Base-by-base conservation (phyloP, 2,113 vertebrate genomes). In the Ochotona curzoniae region DNA sequence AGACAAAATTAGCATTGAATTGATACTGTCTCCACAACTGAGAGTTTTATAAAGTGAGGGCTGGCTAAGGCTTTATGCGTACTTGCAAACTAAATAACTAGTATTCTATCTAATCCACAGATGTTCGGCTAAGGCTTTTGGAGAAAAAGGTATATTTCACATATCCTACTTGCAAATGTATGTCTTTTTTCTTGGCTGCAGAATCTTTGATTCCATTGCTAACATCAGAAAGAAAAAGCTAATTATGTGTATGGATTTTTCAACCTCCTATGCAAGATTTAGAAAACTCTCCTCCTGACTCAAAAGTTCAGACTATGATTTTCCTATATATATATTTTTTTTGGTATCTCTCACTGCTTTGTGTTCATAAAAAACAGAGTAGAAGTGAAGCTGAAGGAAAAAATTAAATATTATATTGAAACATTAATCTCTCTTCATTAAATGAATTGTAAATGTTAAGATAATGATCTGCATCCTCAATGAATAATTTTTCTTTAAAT, bases 401-500 rank as follows among this genome's bases (percentile, higher is more conserved):
- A 64, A 95, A 74, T 87, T 71, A 96, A 78, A 80, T 93, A 93
- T 94, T 90, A 95, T 87, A 98, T 88, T 97, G 87, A 98, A 97
- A 98, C 96, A 96, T 87, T 97, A 97, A 98, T 98, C 95, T 97
- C 96, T 94, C 97, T 98, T 97, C 97, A 95, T 96, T 97, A 97
- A 97, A 97, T 97, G 96, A 98, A 97, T 98, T 97, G 96, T 97
- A 86, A 71, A 96, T 94, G 96, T 93, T 81, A 96, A 97, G 96
- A 97, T 95, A 97, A 88, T 95, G 91, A 98, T 97, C 81, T 5
- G 95, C 91, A 96, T 96, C 96, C 94, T 96, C 95, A 95, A 96
- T 97, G 96, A 98, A 98, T 95, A 96, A 97, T 98, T 98, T 98
- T 91, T 97, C 97, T 96, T 98, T 98, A 97, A 97, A 98, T 95